phyloP scores from a whole-genome alignment of 1,140 invertebrate species.

The Bactericera cockerelli region DNA sequence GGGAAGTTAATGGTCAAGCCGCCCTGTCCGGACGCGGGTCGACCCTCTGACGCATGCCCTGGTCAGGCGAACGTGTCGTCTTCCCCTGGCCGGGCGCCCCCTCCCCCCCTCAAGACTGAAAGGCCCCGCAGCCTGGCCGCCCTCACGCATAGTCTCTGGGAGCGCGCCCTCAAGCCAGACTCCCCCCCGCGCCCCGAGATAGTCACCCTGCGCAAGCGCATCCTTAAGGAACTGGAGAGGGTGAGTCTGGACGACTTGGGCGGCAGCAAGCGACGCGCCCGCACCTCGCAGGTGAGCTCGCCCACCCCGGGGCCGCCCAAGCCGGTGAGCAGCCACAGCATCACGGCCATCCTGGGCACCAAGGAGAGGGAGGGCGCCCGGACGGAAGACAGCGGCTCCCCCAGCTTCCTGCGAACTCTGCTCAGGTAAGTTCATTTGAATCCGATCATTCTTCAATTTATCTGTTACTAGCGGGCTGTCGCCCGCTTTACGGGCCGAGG shows the following conservation, averaged over 20 bases:
- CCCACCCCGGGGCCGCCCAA: constrained; percentile 22
- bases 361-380: no score
- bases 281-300: constrained; percentile 23
- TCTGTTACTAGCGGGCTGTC: no score
- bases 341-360: constrained; percentile 22
- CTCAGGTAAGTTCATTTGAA: no score
- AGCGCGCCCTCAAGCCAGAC: constrained; percentile 17
- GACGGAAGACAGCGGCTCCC: constrained; percentile 12
- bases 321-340: constrained; percentile 24
- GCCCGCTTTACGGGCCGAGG: no score
- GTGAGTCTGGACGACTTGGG: constrained; percentile 46
- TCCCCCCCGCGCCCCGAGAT: constrained; percentile 30
- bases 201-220: constrained; percentile 55
- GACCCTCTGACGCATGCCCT: no score
- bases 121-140: constrained; percentile 12
- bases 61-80: no score
- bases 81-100: no score
- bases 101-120: not conserved
- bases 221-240: constrained; percentile 51
- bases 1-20: constrained; percentile 9
- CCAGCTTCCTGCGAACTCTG: constrained; percentile 20
- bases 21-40: no score
- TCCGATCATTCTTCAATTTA: no score
- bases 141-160: constrained; percentile 22
- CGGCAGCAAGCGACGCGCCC: constrained; percentile 23